Evolutionary conservation across 2,113 vertebrate species (phyloP).

Genomic region (Carassius gibelio): DNA sequence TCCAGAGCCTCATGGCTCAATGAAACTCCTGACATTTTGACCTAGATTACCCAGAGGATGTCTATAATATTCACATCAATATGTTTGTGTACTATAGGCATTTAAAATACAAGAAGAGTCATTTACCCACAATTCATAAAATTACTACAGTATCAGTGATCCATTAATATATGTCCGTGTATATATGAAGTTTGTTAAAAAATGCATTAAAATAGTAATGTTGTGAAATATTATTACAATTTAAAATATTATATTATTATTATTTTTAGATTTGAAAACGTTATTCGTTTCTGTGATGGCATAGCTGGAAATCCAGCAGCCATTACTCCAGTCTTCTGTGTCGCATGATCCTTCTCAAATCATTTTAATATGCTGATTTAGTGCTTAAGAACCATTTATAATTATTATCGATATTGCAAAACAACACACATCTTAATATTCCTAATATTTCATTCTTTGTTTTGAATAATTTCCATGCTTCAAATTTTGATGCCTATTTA

Average conservation of each 20-base stretch:
- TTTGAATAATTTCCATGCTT: neutral
- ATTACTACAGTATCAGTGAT: neutral
- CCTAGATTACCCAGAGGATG: constrained; percentile 61
- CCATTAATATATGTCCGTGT: neutral
- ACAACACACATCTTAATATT: neutral
- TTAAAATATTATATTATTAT: too few relatives aligned
- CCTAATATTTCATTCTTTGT: neutral
- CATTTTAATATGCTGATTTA: too few relatives aligned
- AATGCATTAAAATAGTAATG: neutral
- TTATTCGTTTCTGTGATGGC: neutral
- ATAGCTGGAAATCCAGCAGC: neutral
- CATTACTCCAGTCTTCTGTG: too few relatives aligned
- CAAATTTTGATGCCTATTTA: neutral
- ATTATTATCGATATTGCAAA: too few relatives aligned
- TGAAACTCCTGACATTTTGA: constrained; percentile 68
- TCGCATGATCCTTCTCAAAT: too few relatives aligned
- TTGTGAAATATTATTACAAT: neutral
- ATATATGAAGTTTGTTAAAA: neutral
- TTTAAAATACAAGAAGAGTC: neutral
- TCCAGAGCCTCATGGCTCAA: constrained; percentile 52
- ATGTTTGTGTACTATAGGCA: neutral
- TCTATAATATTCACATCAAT: constrained; percentile 1
- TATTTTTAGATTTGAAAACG: too few relatives aligned
- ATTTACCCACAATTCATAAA: neutral
- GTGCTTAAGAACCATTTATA: too few relatives aligned